These are phyloP conservation scores for Eubasilissa regina DNA, from an alignment of 1,140 invertebrate genomes.

Conservation along the genomic window DNA sequence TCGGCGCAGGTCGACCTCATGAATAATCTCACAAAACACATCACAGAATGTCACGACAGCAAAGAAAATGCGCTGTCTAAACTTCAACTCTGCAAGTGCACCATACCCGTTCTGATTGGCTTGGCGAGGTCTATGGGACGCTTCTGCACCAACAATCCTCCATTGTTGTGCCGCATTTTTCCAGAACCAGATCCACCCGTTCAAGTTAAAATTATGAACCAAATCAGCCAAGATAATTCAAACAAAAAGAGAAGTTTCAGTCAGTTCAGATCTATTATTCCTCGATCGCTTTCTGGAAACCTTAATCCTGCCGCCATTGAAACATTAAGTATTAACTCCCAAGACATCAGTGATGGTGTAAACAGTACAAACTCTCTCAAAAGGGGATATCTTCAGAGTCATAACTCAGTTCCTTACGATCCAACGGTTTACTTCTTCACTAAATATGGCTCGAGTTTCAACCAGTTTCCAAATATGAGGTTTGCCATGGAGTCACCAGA, in stretches of 20 bases:
- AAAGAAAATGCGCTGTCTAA: slow-evolving; percentile 74
- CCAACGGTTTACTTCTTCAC: slow-evolving; percentile 90
- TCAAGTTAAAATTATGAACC: slow-evolving; percentile 66
- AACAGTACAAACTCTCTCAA: slow-evolving; percentile 66
- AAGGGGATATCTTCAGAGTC: slow-evolving; percentile 75
- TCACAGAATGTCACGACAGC: slow-evolving; percentile 74
- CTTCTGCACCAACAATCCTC: slow-evolving; percentile 77
- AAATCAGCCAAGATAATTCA: slow-evolving; percentile 65
- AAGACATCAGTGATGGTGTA: slow-evolving; percentile 67
- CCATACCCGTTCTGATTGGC: slow-evolving; percentile 90
- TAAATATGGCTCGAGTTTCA: slow-evolving; percentile 94
- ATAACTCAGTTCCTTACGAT: slow-evolving; percentile 82
- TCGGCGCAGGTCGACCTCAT: slow-evolving; percentile 86
- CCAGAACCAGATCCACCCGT: slow-evolving; percentile 80
- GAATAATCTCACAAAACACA: slow-evolving; percentile 79
- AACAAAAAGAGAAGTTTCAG: slow-evolving; percentile 77
- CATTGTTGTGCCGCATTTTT: slow-evolving; percentile 89
- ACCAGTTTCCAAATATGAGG: slow-evolving; percentile 87
- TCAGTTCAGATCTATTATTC: slow-evolving; percentile 89
- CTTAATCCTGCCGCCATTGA: slow-evolving; percentile 74
- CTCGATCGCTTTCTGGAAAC: slow-evolving; percentile 90
- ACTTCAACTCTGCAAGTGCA: slow-evolving; percentile 84
- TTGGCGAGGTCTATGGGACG: slow-evolving; percentile 91
- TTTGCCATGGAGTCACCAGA: slow-evolving; percentile 78
- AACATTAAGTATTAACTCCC: slow-evolving; percentile 49